Percentiles rank a stretch among this genome's conserved stretches.
These are phyloP conservation scores for Eublepharis macularius DNA, from an alignment of 2,113 vertebrate genomes.

Conservation along the genomic window DNA sequence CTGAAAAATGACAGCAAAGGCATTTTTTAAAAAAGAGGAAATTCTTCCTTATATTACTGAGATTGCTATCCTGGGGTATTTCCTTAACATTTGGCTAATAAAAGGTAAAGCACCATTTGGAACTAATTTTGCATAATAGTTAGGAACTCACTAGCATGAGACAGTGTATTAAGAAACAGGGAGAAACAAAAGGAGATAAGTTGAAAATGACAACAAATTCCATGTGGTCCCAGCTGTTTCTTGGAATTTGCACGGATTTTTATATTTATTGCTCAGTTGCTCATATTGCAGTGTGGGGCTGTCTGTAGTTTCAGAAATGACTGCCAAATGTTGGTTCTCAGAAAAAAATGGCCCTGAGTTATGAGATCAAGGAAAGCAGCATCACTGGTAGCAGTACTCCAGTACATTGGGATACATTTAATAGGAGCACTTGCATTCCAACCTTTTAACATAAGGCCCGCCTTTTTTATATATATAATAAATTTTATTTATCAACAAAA, in stretches of 20 bases:
- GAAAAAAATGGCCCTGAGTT: not conserved
- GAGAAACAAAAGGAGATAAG: conserved; percentile 4
- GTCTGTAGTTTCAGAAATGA: not conserved
- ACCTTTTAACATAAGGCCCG: not conserved
- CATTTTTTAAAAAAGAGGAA: not conserved
- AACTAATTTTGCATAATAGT: conserved; percentile 16
- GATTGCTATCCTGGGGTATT: conserved; percentile 31
- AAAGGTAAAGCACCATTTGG: conserved; percentile 46
- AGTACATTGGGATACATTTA: not conserved
- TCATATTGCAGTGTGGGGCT: not conserved
- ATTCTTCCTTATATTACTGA: not conserved
- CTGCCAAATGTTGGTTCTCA: not conserved
- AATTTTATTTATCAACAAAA: too few relatives aligned
- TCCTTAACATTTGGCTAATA: conserved; percentile 7
- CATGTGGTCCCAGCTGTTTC: not conserved
- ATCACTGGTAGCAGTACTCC: not conserved
- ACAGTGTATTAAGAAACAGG: not conserved
- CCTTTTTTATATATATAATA: too few relatives aligned
- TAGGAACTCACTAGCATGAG: not conserved
- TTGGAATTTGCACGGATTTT: conserved; percentile 7
- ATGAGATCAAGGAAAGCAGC: not conserved
- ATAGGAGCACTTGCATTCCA: not conserved
- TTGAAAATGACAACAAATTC: not conserved
- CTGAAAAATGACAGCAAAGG: not conserved
- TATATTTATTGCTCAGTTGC: conserved; percentile 10